Evolutionary conservation across 2,888 invertebrate species (phyloP).

Genomic region (Pogonocherus hispidulus): DNA sequence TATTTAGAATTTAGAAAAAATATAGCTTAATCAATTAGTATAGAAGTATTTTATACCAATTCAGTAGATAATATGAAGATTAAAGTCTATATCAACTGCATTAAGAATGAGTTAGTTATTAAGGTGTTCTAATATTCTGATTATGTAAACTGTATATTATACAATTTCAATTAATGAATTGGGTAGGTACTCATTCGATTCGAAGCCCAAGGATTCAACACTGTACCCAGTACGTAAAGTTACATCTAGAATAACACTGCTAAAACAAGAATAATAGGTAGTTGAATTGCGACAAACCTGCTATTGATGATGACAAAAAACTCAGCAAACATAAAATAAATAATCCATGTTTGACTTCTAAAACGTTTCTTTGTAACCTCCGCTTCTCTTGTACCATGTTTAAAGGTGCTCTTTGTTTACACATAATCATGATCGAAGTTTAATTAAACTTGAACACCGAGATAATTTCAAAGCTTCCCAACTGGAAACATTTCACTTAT

Average conservation of each 20-base stretch:
- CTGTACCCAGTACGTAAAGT: no score
- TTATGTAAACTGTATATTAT: slow-evolving; percentile 15
- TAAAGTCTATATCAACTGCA: neutral
- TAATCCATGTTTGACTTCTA: slow-evolving; percentile 39
- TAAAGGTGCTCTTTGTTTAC: slow-evolving; percentile 48
- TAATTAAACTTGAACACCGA: slow-evolving; percentile 30
- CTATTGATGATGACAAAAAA: slow-evolving; percentile 39
- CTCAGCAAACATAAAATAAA: slow-evolving; percentile 37
- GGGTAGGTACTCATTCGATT: no score
- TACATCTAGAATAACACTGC: no score
- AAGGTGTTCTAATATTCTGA: slow-evolving; percentile 22
- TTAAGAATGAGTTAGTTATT: neutral
- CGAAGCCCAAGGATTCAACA: no score
- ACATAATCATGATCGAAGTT: slow-evolving; percentile 41
- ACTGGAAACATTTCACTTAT: slow-evolving; percentile 20
- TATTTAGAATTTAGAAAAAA: no score
- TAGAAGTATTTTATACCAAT: neutral
- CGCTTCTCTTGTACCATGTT: slow-evolving; percentile 47
- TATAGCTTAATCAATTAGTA: no score
- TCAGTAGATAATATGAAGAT: neutral
- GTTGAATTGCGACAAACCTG: no score
- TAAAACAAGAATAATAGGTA: slow-evolving; percentile 4
- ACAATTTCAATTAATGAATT: slow-evolving; percentile 14
- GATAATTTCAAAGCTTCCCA: slow-evolving; percentile 11
- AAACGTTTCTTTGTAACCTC: slow-evolving; percentile 41